Evolutionary conservation across 2,888 invertebrate species (phyloP), one percentile per base, ranked within the genome.

Genomic region (Harpalus rubripes): DNA sequence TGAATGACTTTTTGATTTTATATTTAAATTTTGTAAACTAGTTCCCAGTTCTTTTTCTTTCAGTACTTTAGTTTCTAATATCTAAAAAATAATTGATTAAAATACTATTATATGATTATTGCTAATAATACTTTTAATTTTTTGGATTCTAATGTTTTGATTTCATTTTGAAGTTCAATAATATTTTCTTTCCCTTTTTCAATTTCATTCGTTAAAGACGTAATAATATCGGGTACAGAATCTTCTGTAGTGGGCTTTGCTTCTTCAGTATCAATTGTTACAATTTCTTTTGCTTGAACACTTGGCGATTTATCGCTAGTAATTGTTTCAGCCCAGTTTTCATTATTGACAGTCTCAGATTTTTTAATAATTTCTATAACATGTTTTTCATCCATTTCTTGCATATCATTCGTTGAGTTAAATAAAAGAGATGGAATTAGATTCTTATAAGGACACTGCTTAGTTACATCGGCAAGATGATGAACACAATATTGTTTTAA

Each of bases 1-100:
- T 82, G 95, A 93, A 76, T 94, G 92, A 0, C 95, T 94, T 88
- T 93, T 93, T 83, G 93, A 92, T 87, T 93, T 93, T 5, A 94
- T 90, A 87, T 93, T 92, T 1, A 91, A 91, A 85, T 92, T 90
- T 8, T 91, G 90, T 81, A 92, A 89, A 3, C 90, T 89, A 32
- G 90, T 88, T 86, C 90, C 89, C n/a, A 93, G 88, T 41, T 90
- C 89, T 76, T 91, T 91, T 86, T 93, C 92, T 86, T 92, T 89
- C 80, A 88, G 87, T 15, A 87, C 88, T 87, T 88, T 89, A 44
- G 88, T 88, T 76, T 89, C 88, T 41, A 87, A 83, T 83, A 87
- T 87, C 87, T 88, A 83, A 39, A 85, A 74, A 87, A 85, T 6
- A 26, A 18, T 12, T 61, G 41, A 18, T 65, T 81, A 32, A n/a